A percentile compares a stretch with the other conserved stretches of the same genome.
phyloP scores from a whole-genome alignment of 64 coral and sea anemone genomes.

The Catalaphyllia jardinei region DNA sequence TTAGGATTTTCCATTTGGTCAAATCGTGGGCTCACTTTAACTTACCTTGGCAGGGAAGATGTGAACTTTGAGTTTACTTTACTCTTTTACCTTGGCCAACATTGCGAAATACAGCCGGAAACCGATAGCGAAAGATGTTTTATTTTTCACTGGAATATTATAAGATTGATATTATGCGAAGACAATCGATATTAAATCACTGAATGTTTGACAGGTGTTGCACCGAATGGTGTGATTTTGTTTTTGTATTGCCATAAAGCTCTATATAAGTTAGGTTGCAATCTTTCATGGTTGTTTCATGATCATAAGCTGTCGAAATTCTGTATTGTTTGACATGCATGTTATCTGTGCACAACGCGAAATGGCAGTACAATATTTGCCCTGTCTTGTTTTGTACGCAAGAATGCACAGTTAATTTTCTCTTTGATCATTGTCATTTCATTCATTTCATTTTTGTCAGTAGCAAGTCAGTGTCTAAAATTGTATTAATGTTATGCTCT shows the following conservation, averaged over 20 bases:
- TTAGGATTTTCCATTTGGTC: background rate
- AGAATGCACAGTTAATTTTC: too few relatives aligned
- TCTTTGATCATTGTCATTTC: too few relatives aligned
- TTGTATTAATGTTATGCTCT: too few relatives aligned
- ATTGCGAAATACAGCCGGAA: background rate
- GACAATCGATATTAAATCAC: background rate
- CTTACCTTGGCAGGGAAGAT: background rate
- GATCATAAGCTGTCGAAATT: too few relatives aligned
- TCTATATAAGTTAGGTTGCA: too few relatives aligned
- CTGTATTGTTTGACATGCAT: too few relatives aligned
- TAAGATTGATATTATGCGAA: conserved; percentile 10
- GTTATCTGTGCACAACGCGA: background rate
- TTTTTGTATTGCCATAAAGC: too few relatives aligned
- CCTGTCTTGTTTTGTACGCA: background rate
- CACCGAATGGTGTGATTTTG: too few relatives aligned
- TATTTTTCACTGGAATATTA: background rate
- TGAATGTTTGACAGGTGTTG: too few relatives aligned
- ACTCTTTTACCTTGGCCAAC: background rate
- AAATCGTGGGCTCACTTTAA: background rate
- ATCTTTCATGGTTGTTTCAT: too few relatives aligned
- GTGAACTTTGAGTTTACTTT: background rate
- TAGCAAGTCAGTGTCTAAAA: too few relatives aligned
- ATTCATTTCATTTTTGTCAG: too few relatives aligned
- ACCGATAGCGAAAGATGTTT: background rate
- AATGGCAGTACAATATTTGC: background rate